Evolutionary conservation across 2,888 invertebrate species (phyloP), one percentile per base, ranked within the genome.

Genomic region (Clusia tigrina): DNA sequence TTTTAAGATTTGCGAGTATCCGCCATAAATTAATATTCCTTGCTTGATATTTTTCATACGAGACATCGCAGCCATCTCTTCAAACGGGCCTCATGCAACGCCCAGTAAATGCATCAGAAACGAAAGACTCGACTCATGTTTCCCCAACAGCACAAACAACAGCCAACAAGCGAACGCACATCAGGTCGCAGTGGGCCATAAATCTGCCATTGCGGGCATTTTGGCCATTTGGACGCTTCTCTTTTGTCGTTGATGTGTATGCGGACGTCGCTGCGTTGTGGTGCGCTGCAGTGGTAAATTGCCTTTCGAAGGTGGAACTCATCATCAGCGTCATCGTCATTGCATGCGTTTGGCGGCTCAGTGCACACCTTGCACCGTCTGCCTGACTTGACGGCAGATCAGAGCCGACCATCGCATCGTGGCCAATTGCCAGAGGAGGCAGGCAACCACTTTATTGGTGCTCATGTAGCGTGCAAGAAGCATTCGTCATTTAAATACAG

Each of bases 21-120:
- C 66, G 63, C 63, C 60, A 70, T 64, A 70, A 68, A 70, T 68
- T 70, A 63, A 68, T 63, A 68, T 64, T 65, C 64, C 62, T 58
- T 51, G 46, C 23, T 55, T 57, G 59, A 64, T 62, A 66, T 68
- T 68, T 58, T 58, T 61, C 52, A 53, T 56, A 26, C 62, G 20
- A 12, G 37, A 56, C 58, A 37, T 23, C 63, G 64, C 62, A 67
- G 67, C 67, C 68, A 68, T 68, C 64, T 68, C 63, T 68, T 64
- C 64, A 61, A 66, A 52, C 61, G 22, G 32, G 48, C 54, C 24
- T n/a, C 58, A 51, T 37, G 60, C 25, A 60, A 60, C 60, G 60
- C 60, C 60, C 54, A 25, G 6, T n/a, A 53, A 54, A 60, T 23
- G 46, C 59, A 60, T 60, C 53, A 54, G 46, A 55, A 22, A 60